Percentiles rank a stretch among this genome's conserved stretches.
Evolutionary conservation across 2,888 invertebrate genomes (phyloP).

Genomic region (Caenorhabditis drosophilae): DNA sequence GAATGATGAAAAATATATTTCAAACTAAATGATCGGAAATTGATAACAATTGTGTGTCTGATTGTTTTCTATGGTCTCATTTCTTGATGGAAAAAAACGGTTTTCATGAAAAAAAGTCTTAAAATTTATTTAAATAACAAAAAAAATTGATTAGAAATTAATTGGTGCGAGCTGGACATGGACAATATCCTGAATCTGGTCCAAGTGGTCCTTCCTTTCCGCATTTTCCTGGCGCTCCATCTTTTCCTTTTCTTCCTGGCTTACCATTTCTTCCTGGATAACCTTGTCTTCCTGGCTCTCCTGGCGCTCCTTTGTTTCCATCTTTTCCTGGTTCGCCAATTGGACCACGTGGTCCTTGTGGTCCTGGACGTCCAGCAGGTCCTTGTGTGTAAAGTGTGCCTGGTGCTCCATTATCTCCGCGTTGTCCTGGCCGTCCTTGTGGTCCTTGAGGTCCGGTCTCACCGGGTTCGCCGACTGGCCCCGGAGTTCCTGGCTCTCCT

Average conservation of each 20-base stretch:
- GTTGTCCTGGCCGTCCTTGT: conserved; percentile 48
- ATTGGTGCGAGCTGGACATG: conserved; percentile 29
- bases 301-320: conserved; percentile 36
- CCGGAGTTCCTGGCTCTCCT: conserved; percentile 43
- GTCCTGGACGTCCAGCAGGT: conserved; percentile 39
- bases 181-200: conserved; percentile 44
- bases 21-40: no score
- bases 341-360: conserved; percentile 38
- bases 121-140: not conserved
- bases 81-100: not conserved
- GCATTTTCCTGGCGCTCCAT: conserved; percentile 43
- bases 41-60: no score
- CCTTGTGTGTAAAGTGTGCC: conserved; percentile 36
- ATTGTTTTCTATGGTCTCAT: no score
- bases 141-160: conserved; percentile 12
- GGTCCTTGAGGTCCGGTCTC: conserved; percentile 46
- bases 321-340: conserved; percentile 42
- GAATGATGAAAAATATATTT: no score
- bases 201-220: conserved; percentile 45
- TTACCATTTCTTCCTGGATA: conserved; percentile 51
- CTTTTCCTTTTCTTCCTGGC: conserved; percentile 46
- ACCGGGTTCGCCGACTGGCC: conserved; percentile 41
- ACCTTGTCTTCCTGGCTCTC: conserved; percentile 43
- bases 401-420: conserved; percentile 49
- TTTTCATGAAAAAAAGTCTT: not conserved